Evolutionary conservation across 1,140 invertebrate species (phyloP).

Genomic region (Cataglyphis hispanica): DNA sequence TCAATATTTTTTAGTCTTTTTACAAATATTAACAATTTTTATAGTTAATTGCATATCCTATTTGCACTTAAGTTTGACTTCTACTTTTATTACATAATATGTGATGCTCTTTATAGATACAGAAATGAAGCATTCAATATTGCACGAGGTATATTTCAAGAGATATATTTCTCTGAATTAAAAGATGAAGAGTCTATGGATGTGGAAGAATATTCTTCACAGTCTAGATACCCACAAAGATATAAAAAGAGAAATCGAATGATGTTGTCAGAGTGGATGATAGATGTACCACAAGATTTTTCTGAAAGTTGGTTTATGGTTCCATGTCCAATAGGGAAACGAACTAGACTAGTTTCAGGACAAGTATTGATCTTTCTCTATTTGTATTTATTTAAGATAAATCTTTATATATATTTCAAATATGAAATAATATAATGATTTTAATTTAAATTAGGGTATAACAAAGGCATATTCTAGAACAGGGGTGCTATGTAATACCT

Average conservation of each 20-base stretch:
- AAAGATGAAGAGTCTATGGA: conserved; percentile 79
- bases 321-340: conserved; percentile 93
- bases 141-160: conserved; percentile 78
- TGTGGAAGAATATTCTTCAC: conserved; percentile 54
- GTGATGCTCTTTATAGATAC: conserved; percentile 70
- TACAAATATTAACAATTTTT: neutral
- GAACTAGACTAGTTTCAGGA: conserved; percentile 92
- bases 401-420: conserved; percentile 34
- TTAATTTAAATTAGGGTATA: conserved; percentile 87
- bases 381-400: neutral
- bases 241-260: conserved; percentile 82
- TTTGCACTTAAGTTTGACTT: neutral
- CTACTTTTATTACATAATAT: conserved; percentile 15
- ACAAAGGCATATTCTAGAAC: conserved; percentile 91
- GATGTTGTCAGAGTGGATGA: conserved; percentile 97
- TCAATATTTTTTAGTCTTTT: neutral
- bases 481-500: conserved; percentile 88
- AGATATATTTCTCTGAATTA: conserved; percentile 76
- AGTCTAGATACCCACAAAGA: too few species aligned
- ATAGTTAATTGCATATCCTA: neutral
- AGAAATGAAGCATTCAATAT: conserved; percentile 79
- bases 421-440: conserved; percentile 60
- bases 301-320: conserved; percentile 93
- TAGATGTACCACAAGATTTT: conserved; percentile 94
- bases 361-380: conserved; percentile 85